Evolutionary conservation across 1,140 invertebrate species (phyloP).

Genomic region (Drosophila serrata): DNA sequence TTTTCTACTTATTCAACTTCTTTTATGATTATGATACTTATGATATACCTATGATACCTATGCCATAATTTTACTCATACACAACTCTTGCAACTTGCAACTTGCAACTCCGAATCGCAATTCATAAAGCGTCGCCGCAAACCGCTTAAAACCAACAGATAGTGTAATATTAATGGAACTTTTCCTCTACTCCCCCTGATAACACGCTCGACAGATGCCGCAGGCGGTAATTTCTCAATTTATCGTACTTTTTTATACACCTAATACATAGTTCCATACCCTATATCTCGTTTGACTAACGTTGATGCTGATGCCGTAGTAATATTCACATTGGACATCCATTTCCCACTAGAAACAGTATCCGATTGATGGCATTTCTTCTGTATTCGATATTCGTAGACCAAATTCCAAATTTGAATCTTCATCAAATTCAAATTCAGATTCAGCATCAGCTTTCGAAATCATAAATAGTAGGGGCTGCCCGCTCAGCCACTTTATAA

Average conservation of each 20-base stretch:
- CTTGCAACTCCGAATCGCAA: constrained; percentile 23
- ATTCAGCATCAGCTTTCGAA: constrained; percentile 12
- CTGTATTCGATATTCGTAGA: constrained; percentile 17
- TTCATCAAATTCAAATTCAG: constrained; percentile 24
- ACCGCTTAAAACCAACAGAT: constrained; percentile 28
- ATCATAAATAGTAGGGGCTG: constrained; percentile 4
- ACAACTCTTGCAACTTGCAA: constrained; percentile 20
- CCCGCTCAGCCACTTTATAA: neutral
- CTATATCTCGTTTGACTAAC: constrained; percentile 42
- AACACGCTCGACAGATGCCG: constrained; percentile 84
- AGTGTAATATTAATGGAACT: constrained; percentile 68
- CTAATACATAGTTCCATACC: constrained; percentile 23
- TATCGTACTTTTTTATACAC: constrained; percentile 29
- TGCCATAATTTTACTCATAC: constrained; percentile 34
- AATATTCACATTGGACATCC: constrained; percentile 28
- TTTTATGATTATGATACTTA: constrained; percentile 46
- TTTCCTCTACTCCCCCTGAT: constrained; percentile 61
- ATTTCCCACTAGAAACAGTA: constrained; percentile 22
- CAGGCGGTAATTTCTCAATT: constrained; percentile 79
- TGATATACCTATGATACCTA: constrained; percentile 17
- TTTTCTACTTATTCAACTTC: constrained; percentile 57
- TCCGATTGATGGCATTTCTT: constrained; percentile 11
- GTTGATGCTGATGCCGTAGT: constrained; percentile 36
- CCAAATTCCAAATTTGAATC: constrained; percentile 62
- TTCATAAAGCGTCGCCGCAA: constrained; percentile 47